Evolutionary conservation across 2,888 invertebrate species (phyloP).

Genomic region (Mimachlamys varia): DNA sequence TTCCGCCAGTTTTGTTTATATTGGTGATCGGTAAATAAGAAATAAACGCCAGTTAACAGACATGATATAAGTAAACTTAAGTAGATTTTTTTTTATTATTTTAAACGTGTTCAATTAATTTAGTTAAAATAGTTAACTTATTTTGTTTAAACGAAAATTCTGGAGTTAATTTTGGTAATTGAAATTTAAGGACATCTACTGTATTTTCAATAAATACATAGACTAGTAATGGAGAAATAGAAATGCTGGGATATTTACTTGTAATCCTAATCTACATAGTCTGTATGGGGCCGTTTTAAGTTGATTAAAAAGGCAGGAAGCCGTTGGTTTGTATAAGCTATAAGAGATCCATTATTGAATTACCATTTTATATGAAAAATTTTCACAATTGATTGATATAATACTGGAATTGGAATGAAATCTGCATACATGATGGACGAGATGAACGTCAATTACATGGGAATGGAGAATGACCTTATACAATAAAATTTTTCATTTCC

Average conservation of each 20-base stretch:
- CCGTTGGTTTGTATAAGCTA: conserved; percentile 20
- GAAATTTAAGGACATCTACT: neutral
- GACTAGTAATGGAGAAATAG: neutral
- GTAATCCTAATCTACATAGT: neutral
- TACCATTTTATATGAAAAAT: conserved; percentile 36
- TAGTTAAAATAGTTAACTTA: neutral
- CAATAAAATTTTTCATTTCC: conserved; percentile 21
- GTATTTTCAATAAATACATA: conserved; percentile 14
- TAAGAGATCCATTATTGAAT: conserved; percentile 29
- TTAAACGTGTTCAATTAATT: neutral
- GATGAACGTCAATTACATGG: conserved; percentile 21
- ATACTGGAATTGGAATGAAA: conserved; percentile 25
- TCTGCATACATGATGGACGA: conserved; percentile 32
- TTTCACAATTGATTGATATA: conserved; percentile 30
- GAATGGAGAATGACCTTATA: conserved; percentile 20
- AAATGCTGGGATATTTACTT: conserved; percentile 13
- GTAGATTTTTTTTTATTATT: too few relatives aligned
- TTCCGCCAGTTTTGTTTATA: neutral
- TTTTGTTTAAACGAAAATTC: neutral
- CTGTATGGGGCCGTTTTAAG: conserved; percentile 25
- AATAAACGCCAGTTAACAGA: neutral
- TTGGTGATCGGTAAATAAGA: neutral
- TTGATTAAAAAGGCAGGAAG: conserved; percentile 36
- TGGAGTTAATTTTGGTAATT: conserved; percentile 6
- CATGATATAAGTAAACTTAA: too few relatives aligned